phyloP scores from a whole-genome alignment of 2,113 vertebrate species.

The Corythornis madagascariensis region DNA sequence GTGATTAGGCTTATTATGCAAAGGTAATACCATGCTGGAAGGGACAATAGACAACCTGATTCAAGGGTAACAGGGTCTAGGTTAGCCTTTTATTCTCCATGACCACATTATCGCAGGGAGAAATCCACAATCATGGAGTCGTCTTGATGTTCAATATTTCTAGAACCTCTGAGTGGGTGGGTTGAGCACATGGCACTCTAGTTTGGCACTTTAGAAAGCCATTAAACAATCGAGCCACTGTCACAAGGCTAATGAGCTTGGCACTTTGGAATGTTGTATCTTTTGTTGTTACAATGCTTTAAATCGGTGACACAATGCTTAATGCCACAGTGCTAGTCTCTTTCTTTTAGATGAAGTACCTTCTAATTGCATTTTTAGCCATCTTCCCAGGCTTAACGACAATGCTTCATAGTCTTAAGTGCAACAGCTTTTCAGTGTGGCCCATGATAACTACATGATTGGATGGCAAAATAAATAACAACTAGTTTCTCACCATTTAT shows the following conservation, averaged over 20 bases:
- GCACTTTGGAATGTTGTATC: background rate
- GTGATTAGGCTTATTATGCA: background rate
- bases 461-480: background rate
- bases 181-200: background rate
- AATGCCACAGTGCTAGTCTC: background rate
- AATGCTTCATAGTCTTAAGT: background rate
- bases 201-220: background rate
- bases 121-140: background rate
- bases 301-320: background rate
- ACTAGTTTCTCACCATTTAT: background rate
- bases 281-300: background rate
- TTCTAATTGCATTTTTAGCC: background rate
- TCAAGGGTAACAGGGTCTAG: background rate
- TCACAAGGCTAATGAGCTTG: background rate
- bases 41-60: background rate
- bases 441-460: background rate
- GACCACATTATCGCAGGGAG: background rate
- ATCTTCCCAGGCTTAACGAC: background rate
- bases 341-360: background rate
- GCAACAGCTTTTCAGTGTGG: background rate
- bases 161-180: background rate
- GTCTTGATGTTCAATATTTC: background rate
- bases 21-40: background rate
- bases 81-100: background rate
- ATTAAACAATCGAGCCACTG: background rate